Base-by-base conservation (phyloP, 2,888 invertebrate species). In the Marronus borbonicus region DNA sequence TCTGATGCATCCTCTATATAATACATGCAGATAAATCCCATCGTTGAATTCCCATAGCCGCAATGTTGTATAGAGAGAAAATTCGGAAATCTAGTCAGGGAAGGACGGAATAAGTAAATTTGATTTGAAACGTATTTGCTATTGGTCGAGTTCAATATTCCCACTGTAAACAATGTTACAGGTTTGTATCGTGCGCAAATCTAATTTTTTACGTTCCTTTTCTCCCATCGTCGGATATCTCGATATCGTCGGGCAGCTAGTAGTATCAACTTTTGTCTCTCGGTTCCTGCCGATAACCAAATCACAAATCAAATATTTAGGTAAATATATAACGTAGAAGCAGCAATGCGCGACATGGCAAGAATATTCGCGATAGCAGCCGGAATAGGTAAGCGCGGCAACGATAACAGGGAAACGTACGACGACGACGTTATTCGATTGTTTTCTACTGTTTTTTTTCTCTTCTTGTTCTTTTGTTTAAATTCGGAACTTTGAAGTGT, bases 71-170 rank as follows among this genome's bases (percentile, higher is more conserved):
- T 31, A 55, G 39, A 17, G 58, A 12, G 44, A 44, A 72, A 72
- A 72, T 14, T 39, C 20, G 58, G 14, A 72, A 72, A 72, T 49
- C n/a, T 28, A 50, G 58, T 55, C 17, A 58, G 36, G 14, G 58
- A 76, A 75, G 66, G 79, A 76, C 66, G 55, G 72, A 64, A 81
- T 81, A 81, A 80, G 76, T 77, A 83, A 83, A 83, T 82, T 82
- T 80, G 83, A 83, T 83, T 82, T 80, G 80, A 80, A 80, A 79
- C 81, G 81, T 83, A 83, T 83, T 83, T 83, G 81, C 83, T 81
- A 81, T 81, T 82, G 83, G 80, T 80, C 83, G 81, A 81, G 81
- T 81, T 82, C 82, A 80, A 82, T 83, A 82, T 83, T 81, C 79
- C 72, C 79, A 76, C 80, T 75, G 83, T 79, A 83, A 83, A 83